Percentiles rank a stretch among this genome's conserved stretches.
Evolutionary conservation across 2,113 vertebrate species (phyloP).

Genomic region (Brachyhypopomus gauderio): DNA sequence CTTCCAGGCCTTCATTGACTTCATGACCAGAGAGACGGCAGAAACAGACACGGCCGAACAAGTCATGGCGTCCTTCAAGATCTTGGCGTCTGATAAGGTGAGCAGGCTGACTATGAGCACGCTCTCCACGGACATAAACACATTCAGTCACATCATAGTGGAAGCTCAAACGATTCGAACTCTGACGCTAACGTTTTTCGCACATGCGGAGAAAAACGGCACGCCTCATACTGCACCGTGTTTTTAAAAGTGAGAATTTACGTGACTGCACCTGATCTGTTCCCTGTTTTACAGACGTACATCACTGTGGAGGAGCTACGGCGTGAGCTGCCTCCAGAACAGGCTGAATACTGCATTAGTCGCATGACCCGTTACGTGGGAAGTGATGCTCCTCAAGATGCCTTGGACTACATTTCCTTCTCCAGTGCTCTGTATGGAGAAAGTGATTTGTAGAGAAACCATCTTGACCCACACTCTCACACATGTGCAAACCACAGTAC

Average conservation of each 20-base stretch:
- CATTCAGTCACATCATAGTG: no score
- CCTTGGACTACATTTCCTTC: constrained; percentile 92
- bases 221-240: neutral
- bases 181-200: no score
- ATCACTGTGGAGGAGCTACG: constrained; percentile 88
- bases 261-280: neutral
- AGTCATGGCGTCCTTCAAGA: constrained; percentile 91
- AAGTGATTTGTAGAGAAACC: constrained; percentile 83
- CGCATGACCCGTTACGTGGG: constrained; percentile 84
- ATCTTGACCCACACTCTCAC: neutral
- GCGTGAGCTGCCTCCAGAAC: constrained; percentile 84
- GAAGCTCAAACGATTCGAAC: no score
- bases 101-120: neutral
- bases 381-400: constrained; percentile 78
- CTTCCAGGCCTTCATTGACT: constrained; percentile 94
- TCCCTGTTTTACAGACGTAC: constrained; percentile 75
- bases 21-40: constrained; percentile 90
- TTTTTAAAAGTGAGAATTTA: neutral
- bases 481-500: neutral
- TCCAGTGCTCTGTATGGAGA: constrained; percentile 90
- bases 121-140: neutral
- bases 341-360: constrained; percentile 91
- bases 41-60: constrained; percentile 90
- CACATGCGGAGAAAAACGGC: neutral
- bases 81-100: constrained; percentile 90